Evolutionary conservation across 2,888 invertebrate genomes (phyloP).

Genomic region (Dicyrtoma fusca): DNA sequence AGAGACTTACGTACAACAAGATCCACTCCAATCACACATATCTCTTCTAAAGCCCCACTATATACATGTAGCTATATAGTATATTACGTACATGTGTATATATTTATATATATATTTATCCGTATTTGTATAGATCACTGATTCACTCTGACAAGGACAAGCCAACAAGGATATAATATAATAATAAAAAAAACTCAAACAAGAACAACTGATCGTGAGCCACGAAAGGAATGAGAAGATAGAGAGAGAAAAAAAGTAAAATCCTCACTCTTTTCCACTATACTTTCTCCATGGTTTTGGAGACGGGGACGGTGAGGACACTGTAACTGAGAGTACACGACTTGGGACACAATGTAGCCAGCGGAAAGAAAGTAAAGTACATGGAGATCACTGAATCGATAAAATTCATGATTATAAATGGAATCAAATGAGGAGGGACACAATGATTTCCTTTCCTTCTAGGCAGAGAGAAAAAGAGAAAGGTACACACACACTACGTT

Average conservation of each 20-base stretch:
- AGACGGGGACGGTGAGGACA: neutral
- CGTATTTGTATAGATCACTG: no score
- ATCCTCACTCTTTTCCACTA: neutral
- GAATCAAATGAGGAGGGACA: neutral
- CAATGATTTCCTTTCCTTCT: neutral
- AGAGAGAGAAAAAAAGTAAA: neutral
- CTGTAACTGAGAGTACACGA: neutral
- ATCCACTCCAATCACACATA: constrained; percentile 35
- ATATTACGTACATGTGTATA: no score
- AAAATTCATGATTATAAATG: constrained; percentile 6
- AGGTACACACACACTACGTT: neutral
- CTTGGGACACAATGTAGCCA: no score
- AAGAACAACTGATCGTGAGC: no score
- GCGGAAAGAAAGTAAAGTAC: no score
- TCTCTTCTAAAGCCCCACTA: neutral
- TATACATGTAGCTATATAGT: no score
- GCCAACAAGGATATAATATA: no score
- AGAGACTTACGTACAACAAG: constrained; percentile 31
- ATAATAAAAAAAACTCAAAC: no score
- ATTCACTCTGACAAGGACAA: no score
- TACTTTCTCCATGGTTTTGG: no score
- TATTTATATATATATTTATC: no score
- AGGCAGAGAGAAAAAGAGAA: neutral
- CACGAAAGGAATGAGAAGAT: neutral
- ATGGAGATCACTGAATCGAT: neutral